Evolutionary conservation across 2,113 vertebrate genomes (phyloP).

Genomic region (Scopus umbretta): DNA sequence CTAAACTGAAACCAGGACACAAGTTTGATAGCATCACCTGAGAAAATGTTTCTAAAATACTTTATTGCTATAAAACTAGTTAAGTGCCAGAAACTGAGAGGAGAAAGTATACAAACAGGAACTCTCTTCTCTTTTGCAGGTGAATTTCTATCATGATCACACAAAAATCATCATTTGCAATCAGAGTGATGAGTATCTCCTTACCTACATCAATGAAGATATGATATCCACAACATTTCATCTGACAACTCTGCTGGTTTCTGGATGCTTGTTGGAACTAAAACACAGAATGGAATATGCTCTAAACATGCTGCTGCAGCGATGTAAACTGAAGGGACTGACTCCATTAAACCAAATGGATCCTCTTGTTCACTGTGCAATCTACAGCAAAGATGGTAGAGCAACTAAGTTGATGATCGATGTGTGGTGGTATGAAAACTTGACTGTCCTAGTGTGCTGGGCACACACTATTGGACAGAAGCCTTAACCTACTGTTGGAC

Average conservation of each 20-base stretch:
- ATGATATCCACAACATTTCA: conserved; percentile 88
- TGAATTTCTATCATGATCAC: conserved; percentile 98
- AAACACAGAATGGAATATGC: conserved; percentile 93
- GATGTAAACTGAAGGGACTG: conserved; percentile 80
- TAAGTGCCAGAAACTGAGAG: background rate
- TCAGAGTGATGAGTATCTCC: conserved; percentile 89
- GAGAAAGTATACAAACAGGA: background rate
- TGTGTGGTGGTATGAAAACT: conserved; percentile 82
- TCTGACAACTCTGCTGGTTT: conserved; percentile 83
- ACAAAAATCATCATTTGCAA: conserved; percentile 96
- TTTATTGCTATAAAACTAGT: background rate
- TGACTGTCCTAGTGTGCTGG: conserved; percentile 75
- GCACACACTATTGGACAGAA: conserved; percentile 81
- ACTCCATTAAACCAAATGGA: conserved; percentile 49
- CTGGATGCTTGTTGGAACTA: conserved; percentile 86
- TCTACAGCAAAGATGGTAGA: conserved; percentile 57
- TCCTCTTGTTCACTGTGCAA: conserved; percentile 69
- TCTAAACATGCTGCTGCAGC: conserved; percentile 94
- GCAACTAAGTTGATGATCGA: conserved; percentile 65
- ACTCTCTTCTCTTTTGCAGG: conserved; percentile 67
- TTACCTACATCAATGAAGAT: conserved; percentile 97
- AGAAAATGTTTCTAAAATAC: background rate
- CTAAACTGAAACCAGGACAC: too few species aligned
- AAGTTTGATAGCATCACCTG: conserved; percentile 5
- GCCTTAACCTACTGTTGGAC: conserved; percentile 57